Percentiles rank a stretch among this genome's conserved stretches.
Evolutionary conservation across 2,797 vertebrate species (phyloP).

Genomic region (Cynopterus sphinx): DNA sequence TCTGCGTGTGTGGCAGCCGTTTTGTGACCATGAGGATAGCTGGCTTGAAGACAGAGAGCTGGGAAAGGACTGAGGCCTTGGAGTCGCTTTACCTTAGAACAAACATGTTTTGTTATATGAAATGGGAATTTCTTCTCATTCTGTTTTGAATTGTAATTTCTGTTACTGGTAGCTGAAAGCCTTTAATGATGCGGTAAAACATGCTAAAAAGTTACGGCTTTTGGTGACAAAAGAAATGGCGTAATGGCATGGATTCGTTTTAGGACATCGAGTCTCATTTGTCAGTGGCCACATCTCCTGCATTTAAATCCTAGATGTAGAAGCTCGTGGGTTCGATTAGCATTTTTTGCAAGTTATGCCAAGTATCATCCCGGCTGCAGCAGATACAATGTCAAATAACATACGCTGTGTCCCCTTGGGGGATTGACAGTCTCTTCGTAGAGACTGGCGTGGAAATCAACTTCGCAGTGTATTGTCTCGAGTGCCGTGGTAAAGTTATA

Average conservation of each 20-base stretch:
- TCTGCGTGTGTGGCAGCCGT: neutral
- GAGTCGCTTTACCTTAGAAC: neutral
- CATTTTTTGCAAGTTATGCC: neutral
- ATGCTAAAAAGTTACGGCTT: neutral
- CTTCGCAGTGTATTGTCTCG: neutral
- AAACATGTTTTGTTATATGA: neutral
- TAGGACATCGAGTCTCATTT: neutral
- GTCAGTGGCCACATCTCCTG: neutral
- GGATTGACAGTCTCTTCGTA: neutral
- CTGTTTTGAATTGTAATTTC: constrained; percentile 17
- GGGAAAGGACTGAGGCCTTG: neutral
- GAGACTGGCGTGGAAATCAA: neutral
- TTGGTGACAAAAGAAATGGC: neutral
- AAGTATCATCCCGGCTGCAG: neutral
- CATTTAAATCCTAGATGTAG: neutral
- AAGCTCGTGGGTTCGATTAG: neutral
- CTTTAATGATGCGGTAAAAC: neutral
- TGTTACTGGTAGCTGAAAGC: neutral
- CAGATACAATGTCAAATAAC: constrained; percentile 5
- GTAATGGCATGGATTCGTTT: neutral
- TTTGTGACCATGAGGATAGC: neutral
- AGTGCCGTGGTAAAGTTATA: neutral
- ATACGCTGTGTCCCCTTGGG: neutral
- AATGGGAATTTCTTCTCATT: neutral
- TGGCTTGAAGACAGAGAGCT: neutral